phyloP scores from a whole-genome alignment of 2,888 invertebrate species.

The Leptinotarsa rubiginosa region DNA sequence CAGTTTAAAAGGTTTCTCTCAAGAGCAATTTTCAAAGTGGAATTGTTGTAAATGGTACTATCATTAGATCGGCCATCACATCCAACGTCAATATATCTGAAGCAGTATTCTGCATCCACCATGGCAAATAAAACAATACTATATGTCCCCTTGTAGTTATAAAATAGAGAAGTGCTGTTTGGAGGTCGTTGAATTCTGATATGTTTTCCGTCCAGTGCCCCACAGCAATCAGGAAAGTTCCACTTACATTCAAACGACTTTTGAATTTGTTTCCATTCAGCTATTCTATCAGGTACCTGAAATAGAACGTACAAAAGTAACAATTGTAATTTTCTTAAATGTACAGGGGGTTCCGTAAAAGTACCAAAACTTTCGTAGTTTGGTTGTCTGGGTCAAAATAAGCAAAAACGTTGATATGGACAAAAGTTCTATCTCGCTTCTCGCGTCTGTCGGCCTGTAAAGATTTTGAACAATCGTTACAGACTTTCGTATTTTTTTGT shows the following conservation, averaged over 20 bases:
- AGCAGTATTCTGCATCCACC: conserved; percentile 48
- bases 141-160: conserved; percentile 47
- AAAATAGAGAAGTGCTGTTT: conserved; percentile 45
- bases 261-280: conserved; percentile 4
- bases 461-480: too few relatives aligned
- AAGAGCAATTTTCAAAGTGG: conserved; percentile 29
- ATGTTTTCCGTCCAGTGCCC: conserved; percentile 47
- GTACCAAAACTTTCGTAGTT: too few relatives aligned
- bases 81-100: conserved; percentile 45
- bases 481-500: conserved; percentile 16
- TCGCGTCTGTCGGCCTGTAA: too few relatives aligned
- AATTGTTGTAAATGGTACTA: conserved; percentile 47
- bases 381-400: too few relatives aligned
- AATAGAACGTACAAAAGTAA: neutral
- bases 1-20: conserved; percentile 27
- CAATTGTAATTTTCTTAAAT: conserved; percentile 1
- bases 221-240: conserved; percentile 41
- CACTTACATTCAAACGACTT: neutral
- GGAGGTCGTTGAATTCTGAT: conserved; percentile 42
- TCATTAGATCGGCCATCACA: conserved; percentile 43
- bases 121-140: conserved; percentile 46
- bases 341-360: neutral
- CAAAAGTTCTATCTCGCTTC: too few relatives aligned
- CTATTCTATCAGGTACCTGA: neutral
- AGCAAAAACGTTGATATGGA: too few relatives aligned